Conservation (phyloP, 2,797 vertebrate genomes). For the Danio jaintianensis region DNA sequence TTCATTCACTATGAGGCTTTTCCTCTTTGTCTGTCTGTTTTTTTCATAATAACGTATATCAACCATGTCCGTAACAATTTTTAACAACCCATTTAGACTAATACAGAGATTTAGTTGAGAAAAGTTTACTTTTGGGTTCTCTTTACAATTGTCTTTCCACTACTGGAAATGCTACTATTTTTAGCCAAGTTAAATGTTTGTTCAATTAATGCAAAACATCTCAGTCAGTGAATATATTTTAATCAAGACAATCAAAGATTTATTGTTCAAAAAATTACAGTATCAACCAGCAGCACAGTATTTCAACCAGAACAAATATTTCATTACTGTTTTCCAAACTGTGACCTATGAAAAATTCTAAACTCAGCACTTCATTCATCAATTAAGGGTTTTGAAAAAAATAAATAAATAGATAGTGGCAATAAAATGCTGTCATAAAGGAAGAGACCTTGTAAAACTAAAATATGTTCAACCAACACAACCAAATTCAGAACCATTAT, state of each 20-base stretch:
- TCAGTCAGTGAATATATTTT: background rate
- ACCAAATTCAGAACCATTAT: too few relatives aligned
- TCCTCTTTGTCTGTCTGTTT: background rate
- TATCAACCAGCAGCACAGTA: background rate
- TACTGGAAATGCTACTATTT: background rate
- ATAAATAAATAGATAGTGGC: too few relatives aligned
- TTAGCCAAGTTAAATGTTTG: background rate
- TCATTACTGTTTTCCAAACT: background rate
- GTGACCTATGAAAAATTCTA: background rate
- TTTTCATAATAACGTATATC: background rate
- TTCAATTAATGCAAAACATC: background rate
- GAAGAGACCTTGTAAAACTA: background rate
- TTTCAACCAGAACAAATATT: too few relatives aligned
- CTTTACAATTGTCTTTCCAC: background rate
- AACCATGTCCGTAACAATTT: background rate
- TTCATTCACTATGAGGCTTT: slow-evolving; percentile 41
- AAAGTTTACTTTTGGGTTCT: background rate
- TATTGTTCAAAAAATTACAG: background rate
- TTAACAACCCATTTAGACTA: background rate
- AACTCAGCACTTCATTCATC: background rate
- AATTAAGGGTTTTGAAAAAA: too few relatives aligned
- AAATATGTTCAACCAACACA: background rate
- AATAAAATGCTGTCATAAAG: background rate
- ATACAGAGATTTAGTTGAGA: background rate
- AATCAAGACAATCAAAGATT: background rate